Evolutionary conservation across 1,140 invertebrate species (phyloP).

Genomic region (Teleogryllus occipitalis): DNA sequence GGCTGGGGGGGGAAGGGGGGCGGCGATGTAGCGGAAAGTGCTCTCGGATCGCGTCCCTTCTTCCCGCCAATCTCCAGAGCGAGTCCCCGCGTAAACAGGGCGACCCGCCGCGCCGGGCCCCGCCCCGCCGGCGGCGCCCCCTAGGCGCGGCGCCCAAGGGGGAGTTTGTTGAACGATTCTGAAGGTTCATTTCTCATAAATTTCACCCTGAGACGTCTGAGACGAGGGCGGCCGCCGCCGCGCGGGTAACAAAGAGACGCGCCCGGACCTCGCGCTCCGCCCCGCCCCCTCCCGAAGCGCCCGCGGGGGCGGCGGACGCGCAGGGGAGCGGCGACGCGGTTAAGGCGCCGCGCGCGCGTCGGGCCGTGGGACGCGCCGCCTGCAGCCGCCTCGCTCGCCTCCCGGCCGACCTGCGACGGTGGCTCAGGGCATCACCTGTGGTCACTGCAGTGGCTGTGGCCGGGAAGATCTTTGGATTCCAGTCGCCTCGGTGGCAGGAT

Average conservation of each 20-base stretch:
- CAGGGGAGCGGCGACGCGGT: no score
- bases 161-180: conserved; percentile 4
- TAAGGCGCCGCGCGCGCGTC: no score
- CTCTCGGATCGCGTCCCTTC: not conserved
- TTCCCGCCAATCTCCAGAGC: not conserved
- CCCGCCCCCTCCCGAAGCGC: not conserved
- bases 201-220: not conserved
- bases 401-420: no score
- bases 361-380: no score
- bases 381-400: no score
- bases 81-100: not conserved
- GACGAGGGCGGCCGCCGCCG: not conserved
- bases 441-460: no score
- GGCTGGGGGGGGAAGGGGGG: not conserved
- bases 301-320: no score
- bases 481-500: no score
- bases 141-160: not conserved
- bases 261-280: no score
- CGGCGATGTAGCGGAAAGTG: not conserved
- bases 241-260: not conserved
- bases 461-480: no score
- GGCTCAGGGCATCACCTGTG: no score
- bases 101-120: not conserved
- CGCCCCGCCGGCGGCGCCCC: no score
- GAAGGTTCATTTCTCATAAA: conserved; percentile 5